Evolutionary conservation across 2,888 invertebrate species (phyloP).

Genomic region (Autographa gamma): DNA sequence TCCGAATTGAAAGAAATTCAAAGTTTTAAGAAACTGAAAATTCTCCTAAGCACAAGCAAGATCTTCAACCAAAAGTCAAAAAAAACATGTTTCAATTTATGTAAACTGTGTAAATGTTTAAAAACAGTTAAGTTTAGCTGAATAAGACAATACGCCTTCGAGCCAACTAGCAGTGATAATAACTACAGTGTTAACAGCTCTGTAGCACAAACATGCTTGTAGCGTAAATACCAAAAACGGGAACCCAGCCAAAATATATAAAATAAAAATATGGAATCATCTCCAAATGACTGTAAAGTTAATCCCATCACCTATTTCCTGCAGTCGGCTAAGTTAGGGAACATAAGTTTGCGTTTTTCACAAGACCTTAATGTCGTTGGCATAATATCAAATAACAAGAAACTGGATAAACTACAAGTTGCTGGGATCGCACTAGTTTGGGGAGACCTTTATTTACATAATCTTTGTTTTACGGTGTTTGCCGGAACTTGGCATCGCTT

Average conservation of each 20-base stretch:
- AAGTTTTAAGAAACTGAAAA: too few species aligned
- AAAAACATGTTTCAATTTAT: background rate
- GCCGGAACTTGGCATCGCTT: slow-evolving; percentile 34
- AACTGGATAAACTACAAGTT: slow-evolving; percentile 52
- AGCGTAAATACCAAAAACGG: background rate
- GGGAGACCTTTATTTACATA: slow-evolving; percentile 40
- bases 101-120: background rate
- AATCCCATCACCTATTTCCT: background rate
- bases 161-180: background rate
- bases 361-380: slow-evolving; percentile 33
- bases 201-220: background rate
- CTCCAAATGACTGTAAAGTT: slow-evolving; percentile 15
- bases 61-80: too few species aligned
- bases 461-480: slow-evolving; percentile 51
- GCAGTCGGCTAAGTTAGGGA: background rate
- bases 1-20: too few species aligned
- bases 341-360: background rate
- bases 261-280: slow-evolving; percentile 34
- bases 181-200: background rate
- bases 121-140: background rate
- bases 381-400: slow-evolving; percentile 49
- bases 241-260: slow-evolving; percentile 28
- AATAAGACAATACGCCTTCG: background rate
- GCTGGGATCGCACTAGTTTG: slow-evolving; percentile 30
- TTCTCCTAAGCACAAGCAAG: too few species aligned